Evolutionary conservation across 2,888 invertebrate species (phyloP).

Genomic region (Cantharis lateralis): DNA sequence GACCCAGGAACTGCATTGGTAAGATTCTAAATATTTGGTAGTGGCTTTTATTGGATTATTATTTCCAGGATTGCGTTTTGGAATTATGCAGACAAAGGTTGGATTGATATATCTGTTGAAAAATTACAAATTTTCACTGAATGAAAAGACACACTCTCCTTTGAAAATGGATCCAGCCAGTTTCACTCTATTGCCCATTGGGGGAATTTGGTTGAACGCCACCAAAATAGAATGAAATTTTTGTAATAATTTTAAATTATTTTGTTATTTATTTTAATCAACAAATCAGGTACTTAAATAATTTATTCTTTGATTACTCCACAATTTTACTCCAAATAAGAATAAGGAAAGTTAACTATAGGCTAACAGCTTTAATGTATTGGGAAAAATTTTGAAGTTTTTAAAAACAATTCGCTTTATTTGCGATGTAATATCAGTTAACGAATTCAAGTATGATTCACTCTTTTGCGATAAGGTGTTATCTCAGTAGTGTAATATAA

Average conservation of each 20-base stretch:
- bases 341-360: no score
- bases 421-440: no score
- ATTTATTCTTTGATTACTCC: no score
- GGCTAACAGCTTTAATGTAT: no score
- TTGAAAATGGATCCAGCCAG: constrained; percentile 7
- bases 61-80: constrained; percentile 44
- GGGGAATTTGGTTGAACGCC: constrained; percentile 3
- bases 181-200: neutral
- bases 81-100: constrained; percentile 45
- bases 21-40: neutral
- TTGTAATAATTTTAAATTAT: neutral
- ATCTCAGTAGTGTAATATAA: no score
- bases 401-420: no score
- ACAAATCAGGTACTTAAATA: no score
- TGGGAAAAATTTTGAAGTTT: no score
- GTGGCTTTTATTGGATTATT: neutral
- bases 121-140: constrained; percentile 30
- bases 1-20: constrained; percentile 64
- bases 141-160: constrained; percentile 23
- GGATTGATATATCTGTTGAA: constrained; percentile 37
- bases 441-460: no score
- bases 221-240: neutral
- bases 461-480: no score
- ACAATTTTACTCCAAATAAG: no score
- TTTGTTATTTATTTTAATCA: no score